Evolutionary conservation across 2,888 invertebrate genomes (phyloP).

Genomic region (Bibio marci): DNA sequence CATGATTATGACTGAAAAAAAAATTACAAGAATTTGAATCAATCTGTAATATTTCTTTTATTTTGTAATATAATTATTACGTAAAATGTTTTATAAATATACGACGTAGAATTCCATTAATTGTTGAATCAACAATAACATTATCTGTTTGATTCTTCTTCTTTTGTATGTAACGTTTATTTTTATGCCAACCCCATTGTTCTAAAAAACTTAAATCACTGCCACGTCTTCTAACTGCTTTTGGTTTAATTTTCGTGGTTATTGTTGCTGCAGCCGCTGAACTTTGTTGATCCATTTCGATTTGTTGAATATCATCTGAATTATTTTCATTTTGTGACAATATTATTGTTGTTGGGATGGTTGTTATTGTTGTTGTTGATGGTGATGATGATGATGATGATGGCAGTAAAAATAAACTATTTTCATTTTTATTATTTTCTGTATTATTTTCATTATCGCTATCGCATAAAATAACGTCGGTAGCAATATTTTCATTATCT

Average conservation of each 20-base stretch:
- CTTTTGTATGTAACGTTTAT: constrained; percentile 18
- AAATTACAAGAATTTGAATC: neutral
- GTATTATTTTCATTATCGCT: constrained; percentile 4
- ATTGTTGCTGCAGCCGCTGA: constrained; percentile 26
- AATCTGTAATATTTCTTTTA: neutral
- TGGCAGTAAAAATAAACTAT: constrained; percentile 6
- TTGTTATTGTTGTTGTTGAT: neutral
- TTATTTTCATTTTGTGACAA: neutral
- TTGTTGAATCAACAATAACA: constrained; percentile 16
- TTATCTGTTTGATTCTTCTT: constrained; percentile 17
- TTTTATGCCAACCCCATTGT: constrained; percentile 59
- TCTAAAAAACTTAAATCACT: constrained; percentile 54
- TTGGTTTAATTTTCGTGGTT: constrained; percentile 15
- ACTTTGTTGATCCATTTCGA: constrained; percentile 28
- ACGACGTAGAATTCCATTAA: constrained; percentile 18
- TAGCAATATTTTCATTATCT: constrained; percentile 8
- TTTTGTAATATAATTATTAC: constrained; percentile 5
- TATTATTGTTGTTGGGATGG: neutral
- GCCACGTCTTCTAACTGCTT: constrained; percentile 38
- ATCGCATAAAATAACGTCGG: constrained; percentile 8
- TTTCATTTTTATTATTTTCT: constrained; percentile 9
- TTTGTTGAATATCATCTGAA: constrained; percentile 18
- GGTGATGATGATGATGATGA: neutral
- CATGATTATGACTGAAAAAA: neutral
- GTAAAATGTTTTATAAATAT: constrained; percentile 17